Conservation (phyloP, 2,888 invertebrate species). For the Ctena decussata region DNA sequence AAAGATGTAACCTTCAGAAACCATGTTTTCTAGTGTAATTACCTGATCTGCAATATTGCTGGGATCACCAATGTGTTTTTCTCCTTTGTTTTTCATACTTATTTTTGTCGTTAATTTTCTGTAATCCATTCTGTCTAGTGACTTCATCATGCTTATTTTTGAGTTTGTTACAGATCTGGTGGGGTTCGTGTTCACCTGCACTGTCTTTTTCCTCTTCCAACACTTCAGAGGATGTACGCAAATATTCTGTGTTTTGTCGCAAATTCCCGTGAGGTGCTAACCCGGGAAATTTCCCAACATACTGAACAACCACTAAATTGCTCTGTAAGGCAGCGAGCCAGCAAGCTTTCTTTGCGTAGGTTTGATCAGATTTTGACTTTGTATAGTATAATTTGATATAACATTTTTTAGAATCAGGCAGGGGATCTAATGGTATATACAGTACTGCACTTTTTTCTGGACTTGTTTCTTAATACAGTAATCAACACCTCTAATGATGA, state of each 20-base stretch:
- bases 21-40: conserved; percentile 28
- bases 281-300: conserved; percentile 16
- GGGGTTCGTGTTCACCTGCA: conserved; percentile 19
- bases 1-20: conserved; percentile 18
- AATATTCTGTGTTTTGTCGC: conserved; percentile 1
- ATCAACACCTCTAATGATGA: too few relatives aligned
- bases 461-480: too few relatives aligned
- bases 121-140: background rate
- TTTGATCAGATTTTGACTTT: too few relatives aligned
- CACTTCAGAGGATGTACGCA: conserved; percentile 8
- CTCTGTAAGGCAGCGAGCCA: background rate
- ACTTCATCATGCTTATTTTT: conserved; percentile 21
- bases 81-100: background rate
- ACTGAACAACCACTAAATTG: conserved; percentile 21
- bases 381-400: too few relatives aligned
- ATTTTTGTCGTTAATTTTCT: background rate
- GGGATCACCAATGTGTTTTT: background rate
- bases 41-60: conserved; percentile 44
- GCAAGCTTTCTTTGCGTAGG: too few relatives aligned
- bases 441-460: too few relatives aligned
- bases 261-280: conserved; percentile 16
- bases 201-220: conserved; percentile 10
- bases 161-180: conserved; percentile 10
- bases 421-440: too few relatives aligned
- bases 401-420: too few relatives aligned